Conservation (phyloP, 2,797 vertebrate genomes). For the Rhinichthys osculus region DNA sequence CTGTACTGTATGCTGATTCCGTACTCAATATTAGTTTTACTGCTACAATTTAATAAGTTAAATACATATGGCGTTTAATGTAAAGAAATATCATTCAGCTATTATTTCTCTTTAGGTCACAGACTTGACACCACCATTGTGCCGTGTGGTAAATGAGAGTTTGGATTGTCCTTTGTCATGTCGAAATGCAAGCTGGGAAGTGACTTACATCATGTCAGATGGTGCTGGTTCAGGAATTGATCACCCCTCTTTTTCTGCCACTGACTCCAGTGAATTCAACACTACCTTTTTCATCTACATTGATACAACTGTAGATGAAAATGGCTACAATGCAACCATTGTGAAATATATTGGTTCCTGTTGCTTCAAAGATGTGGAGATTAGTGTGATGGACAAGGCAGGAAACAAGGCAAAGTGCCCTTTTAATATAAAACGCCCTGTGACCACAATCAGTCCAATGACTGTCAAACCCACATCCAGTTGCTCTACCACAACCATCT, state of each 20-base stretch:
- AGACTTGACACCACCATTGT: conserved; percentile 42
- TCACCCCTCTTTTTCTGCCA: neutral
- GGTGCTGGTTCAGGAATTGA: conserved; percentile 41
- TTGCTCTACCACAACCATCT: neutral
- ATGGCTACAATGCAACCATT: conserved; percentile 40
- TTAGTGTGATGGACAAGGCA: conserved; percentile 37
- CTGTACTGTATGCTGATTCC: neutral
- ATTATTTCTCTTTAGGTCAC: conserved; percentile 1
- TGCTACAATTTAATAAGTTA: no score
- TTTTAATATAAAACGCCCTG: conserved; percentile 19
- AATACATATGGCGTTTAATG: neutral
- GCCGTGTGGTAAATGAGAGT: conserved; percentile 45
- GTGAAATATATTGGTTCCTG: conserved; percentile 24
- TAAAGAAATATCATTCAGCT: neutral
- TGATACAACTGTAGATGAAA: conserved; percentile 20
- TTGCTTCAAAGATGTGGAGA: conserved; percentile 29
- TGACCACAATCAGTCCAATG: conserved; percentile 7
- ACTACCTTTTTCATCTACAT: neutral
- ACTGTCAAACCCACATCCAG: conserved; percentile 6
- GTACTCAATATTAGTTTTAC: neutral
- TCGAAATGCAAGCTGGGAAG: conserved; percentile 33
- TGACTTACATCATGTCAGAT: conserved; percentile 45
- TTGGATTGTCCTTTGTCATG: conserved; percentile 34
- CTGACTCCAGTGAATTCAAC: neutral
- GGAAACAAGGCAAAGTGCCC: conserved; percentile 29